These are phyloP conservation scores for Hippasteria phrygiana DNA, from an alignment of 53 echinoderm and acorn worm genomes.

Conservation along the genomic window DNA sequence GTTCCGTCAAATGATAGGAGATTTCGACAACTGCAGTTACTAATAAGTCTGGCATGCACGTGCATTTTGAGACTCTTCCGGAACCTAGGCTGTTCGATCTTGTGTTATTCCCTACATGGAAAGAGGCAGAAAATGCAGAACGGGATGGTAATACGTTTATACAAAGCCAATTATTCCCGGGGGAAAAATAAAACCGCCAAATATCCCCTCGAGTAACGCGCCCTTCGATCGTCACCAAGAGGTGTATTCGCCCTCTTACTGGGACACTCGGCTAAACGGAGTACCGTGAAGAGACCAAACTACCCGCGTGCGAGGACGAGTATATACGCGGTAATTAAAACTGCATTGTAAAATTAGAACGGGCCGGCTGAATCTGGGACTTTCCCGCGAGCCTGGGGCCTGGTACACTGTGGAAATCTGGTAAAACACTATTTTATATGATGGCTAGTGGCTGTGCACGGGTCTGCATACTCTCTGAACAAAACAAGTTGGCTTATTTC, in stretches of 20 bases:
- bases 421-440: too few relatives aligned
- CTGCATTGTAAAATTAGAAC: background rate
- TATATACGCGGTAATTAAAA: background rate
- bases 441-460: too few relatives aligned
- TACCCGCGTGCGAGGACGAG: background rate
- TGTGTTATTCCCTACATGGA: background rate
- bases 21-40: too few relatives aligned
- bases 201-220: background rate
- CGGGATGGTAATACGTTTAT: slow-evolving; percentile 1
- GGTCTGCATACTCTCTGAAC: too few relatives aligned
- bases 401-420: too few relatives aligned
- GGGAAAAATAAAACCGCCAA: background rate
- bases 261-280: background rate
- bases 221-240: background rate
- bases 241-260: background rate
- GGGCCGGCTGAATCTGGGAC: background rate
- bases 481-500: too few relatives aligned
- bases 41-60: background rate
- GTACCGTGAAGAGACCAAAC: background rate
- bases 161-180: slow-evolving; percentile 43
- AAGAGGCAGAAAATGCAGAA: background rate
- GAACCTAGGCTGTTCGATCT: background rate
- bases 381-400: background rate
- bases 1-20: too few relatives aligned
- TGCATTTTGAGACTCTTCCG: background rate